These are phyloP conservation scores for Nasua narica DNA, from an alignment of 2,797 vertebrate genomes.

Conservation along the genomic window DNA sequence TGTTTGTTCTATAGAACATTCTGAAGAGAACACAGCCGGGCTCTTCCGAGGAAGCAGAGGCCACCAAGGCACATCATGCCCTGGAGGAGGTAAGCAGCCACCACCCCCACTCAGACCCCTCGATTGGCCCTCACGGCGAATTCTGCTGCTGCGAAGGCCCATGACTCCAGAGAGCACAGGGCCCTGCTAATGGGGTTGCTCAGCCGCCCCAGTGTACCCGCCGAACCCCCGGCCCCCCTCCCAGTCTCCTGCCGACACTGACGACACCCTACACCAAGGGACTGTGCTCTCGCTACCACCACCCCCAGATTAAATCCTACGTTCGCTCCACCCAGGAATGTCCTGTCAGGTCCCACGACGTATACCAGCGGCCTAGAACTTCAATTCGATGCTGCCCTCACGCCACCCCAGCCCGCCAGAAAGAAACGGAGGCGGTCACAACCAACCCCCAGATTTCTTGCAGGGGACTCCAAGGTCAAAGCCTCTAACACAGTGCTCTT, in stretches of 20 bases:
- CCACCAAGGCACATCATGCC: conserved; percentile 91
- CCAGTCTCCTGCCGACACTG: accelerated
- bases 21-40: conserved; percentile 92
- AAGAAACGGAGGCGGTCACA: background rate
- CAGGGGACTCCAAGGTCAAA: background rate
- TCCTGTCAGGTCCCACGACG: background rate
- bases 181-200: accelerated
- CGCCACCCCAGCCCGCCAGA: background rate
- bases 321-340: background rate
- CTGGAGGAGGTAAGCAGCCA: conserved; percentile 89
- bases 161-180: background rate
- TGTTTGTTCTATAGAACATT: conserved; percentile 89
- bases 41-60: conserved; percentile 90
- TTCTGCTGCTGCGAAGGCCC: background rate
- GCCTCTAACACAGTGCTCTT: background rate
- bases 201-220: background rate
- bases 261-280: background rate
- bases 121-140: background rate
- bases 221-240: background rate
- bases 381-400: background rate
- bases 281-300: accelerated
- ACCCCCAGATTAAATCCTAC: background rate
- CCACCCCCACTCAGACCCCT: accelerated
- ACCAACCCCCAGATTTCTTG: background rate
- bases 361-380: background rate